Conservation (phyloP, 2,113 vertebrate genomes). For the Stigmatopora nigra region DNA sequence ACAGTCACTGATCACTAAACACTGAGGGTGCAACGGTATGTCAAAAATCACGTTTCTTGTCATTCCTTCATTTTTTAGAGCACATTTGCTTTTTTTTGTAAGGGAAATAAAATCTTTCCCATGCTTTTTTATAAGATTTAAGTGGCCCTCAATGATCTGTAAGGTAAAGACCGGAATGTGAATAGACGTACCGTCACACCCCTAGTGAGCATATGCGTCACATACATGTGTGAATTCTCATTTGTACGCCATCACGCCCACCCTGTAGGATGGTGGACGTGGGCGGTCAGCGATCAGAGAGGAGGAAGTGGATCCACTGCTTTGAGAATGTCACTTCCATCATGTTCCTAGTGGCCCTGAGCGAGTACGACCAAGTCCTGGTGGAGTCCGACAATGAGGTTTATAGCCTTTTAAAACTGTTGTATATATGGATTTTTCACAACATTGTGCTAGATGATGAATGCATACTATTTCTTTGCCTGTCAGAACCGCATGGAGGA, state of each 20-base stretch:
- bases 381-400: conserved; percentile 99
- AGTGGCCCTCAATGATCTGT: not conserved
- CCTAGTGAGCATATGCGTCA: not conserved
- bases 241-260: conserved; percentile 3
- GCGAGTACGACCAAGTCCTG: conserved; percentile 98
- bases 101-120: no score
- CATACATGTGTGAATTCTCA: not conserved
- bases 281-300: conserved; percentile 93
- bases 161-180: not conserved
- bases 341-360: conserved; percentile 98
- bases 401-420: not conserved
- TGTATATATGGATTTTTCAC: not conserved
- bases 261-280: conserved; percentile 93
- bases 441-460: not conserved
- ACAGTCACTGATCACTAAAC: not conserved
- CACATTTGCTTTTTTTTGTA: no score
- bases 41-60: not conserved
- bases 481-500: conserved; percentile 98
- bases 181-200: not conserved
- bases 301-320: conserved; percentile 99
- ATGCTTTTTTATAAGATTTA: not conserved
- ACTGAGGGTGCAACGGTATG: not conserved
- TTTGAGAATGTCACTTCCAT: conserved; percentile 99
- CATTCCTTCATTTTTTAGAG: not conserved
- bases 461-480: not conserved